Conservation (phyloP, 2,113 vertebrate genomes). For the Scalopus aquaticus region DNA sequence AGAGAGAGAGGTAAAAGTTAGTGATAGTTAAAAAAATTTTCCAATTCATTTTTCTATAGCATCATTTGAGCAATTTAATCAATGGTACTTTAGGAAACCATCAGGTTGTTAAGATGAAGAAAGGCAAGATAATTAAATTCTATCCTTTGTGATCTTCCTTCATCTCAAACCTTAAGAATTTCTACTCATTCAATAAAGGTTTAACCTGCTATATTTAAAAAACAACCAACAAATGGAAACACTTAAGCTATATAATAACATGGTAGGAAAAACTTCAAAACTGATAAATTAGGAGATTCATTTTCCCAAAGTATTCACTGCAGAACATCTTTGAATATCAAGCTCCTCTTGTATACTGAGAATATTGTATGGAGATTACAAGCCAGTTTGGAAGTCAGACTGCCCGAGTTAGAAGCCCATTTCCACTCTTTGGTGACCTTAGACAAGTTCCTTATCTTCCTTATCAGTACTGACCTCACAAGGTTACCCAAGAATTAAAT, state of each 20-base stretch:
- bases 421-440: not conserved
- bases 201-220: not conserved
- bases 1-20: constrained; percentile 53
- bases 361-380: not conserved
- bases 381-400: not conserved
- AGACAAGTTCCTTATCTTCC: not conserved
- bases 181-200: not conserved
- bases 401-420: not conserved
- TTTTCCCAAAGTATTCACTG: constrained; percentile 1
- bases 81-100: constrained; percentile 24
- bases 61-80: constrained; percentile 33
- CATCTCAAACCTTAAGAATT: not conserved
- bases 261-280: not conserved
- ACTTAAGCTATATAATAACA: not conserved
- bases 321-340: constrained; percentile 24
- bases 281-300: not conserved
- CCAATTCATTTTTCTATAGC: constrained; percentile 4
- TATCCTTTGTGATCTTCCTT: constrained; percentile 19
- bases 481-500: not conserved
- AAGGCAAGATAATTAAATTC: constrained; percentile 9
- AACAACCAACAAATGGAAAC: not conserved
- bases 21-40: constrained; percentile 38
- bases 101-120: not conserved
- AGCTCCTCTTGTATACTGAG: constrained; percentile 10
- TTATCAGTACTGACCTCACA: not conserved